These are phyloP conservation scores for Bedellia somnulentella DNA, from an alignment of 2,888 invertebrate genomes.

Conservation along the genomic window DNA sequence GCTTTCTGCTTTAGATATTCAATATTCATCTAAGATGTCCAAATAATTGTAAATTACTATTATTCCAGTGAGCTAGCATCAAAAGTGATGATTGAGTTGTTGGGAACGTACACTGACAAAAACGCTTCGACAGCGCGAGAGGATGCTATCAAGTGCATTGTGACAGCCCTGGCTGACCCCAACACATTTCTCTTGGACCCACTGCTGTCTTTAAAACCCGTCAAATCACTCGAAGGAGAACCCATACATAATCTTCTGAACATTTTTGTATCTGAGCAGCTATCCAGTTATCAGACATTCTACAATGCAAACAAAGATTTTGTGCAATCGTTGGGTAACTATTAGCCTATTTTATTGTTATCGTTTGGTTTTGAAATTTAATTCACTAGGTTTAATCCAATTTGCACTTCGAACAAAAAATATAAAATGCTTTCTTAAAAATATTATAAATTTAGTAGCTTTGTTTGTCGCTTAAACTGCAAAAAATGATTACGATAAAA, in stretches of 20 bases:
- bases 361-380: too few relatives aligned
- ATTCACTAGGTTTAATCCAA: too few relatives aligned
- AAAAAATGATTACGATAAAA: too few relatives aligned
- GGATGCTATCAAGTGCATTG: slow-evolving; percentile 95
- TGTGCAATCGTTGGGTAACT: slow-evolving; percentile 68
- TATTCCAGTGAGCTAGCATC: slow-evolving; percentile 85
- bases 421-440: too few relatives aligned
- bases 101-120: slow-evolving; percentile 95
- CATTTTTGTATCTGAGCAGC: slow-evolving; percentile 93
- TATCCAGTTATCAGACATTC: slow-evolving; percentile 89
- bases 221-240: slow-evolving; percentile 92
- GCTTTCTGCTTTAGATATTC: too few relatives aligned
- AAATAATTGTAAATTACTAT: too few relatives aligned
- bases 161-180: slow-evolving; percentile 93
- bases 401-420: too few relatives aligned
- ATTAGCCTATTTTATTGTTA: slow-evolving; percentile 2
- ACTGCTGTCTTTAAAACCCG: slow-evolving; percentile 88
- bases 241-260: slow-evolving; percentile 91
- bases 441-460: too few relatives aligned
- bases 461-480: too few relatives aligned
- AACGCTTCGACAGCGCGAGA: slow-evolving; percentile 96
- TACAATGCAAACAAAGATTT: slow-evolving; percentile 92
- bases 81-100: slow-evolving; percentile 94
- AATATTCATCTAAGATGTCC: too few relatives aligned
- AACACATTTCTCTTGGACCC: slow-evolving; percentile 95